phyloP scores from a whole-genome alignment of 1,140 invertebrate species.

The Brachionus sp. region DNA sequence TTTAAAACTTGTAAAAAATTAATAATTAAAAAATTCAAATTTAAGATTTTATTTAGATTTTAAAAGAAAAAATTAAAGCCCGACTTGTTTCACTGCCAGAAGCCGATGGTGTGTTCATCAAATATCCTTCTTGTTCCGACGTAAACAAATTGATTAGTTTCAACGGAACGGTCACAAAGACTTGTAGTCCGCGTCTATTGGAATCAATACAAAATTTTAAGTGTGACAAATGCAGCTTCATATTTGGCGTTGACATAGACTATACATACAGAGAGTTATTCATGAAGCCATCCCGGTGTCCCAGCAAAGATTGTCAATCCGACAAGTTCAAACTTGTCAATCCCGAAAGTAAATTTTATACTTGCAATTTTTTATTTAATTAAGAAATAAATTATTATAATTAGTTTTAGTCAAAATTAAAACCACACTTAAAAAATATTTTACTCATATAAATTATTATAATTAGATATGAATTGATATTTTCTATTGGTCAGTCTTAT shows the following conservation, averaged over 20 bases:
- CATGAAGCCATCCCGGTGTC: constrained; percentile 24
- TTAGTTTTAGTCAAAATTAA: background rate
- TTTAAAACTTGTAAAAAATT: background rate
- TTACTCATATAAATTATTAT: too few species aligned
- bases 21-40: background rate
- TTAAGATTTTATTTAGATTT: background rate
- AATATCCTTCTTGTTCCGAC: background rate
- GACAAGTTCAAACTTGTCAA: constrained; percentile 19
- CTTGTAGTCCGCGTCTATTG: background rate
- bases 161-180: constrained; percentile 36
- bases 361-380: background rate
- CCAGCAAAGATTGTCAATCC: constrained; percentile 34
- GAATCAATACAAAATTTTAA: constrained; percentile 27
- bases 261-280: constrained; percentile 2
- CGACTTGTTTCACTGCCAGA: background rate
- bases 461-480: too few species aligned
- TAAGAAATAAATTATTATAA: background rate
- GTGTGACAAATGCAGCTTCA: constrained; percentile 6
- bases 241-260: background rate
- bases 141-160: constrained; percentile 38
- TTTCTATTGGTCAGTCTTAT: too few species aligned
- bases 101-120: constrained; percentile 18
- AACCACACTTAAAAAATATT: too few species aligned
- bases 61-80: constrained; percentile 12
- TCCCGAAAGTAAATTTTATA: constrained; percentile 14